These are phyloP conservation scores for Eubasilissa splendida DNA, from an alignment of 2,888 invertebrate species.

Conservation along the genomic window DNA sequence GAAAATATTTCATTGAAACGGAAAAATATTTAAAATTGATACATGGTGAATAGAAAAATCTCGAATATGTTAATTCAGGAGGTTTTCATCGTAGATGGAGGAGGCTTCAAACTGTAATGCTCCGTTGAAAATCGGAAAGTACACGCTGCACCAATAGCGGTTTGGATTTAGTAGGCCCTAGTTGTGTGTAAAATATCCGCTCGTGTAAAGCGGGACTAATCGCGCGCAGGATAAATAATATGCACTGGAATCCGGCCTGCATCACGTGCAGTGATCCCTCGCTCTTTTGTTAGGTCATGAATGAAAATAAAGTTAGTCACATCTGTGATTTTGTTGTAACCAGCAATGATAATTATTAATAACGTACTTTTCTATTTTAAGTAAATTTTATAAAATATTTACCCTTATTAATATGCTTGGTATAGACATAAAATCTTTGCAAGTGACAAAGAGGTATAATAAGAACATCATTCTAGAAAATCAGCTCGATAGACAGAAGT, in stretches of 20 bases:
- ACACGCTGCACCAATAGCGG: constrained; percentile 3
- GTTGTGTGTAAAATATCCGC: constrained; percentile 41
- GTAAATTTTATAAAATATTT: too few species aligned
- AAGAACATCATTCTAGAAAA: too few species aligned
- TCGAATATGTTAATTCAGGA: background rate
- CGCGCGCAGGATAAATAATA: constrained; percentile 13
- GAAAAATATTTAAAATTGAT: too few species aligned
- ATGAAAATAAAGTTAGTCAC: too few species aligned
- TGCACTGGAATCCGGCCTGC: constrained; percentile 13
- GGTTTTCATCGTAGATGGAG: constrained; percentile 12
- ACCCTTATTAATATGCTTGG: too few species aligned
- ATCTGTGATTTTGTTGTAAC: too few species aligned
- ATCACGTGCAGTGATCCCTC: constrained; percentile 3
- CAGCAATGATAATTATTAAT: too few species aligned
- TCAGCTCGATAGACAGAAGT: too few species aligned
- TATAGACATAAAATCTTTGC: too few species aligned
- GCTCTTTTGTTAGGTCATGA: background rate
- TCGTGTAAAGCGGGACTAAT: constrained; percentile 38
- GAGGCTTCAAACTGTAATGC: constrained; percentile 23
- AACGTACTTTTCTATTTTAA: too few species aligned
- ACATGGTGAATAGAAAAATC: background rate
- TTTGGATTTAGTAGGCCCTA: constrained; percentile 33
- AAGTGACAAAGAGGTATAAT: too few species aligned
- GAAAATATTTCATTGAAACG: too few species aligned
- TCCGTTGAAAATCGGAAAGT: constrained; percentile 36